Conservation (phyloP, 2,113 vertebrate genomes). For the Diglossa brunneiventris region DNA sequence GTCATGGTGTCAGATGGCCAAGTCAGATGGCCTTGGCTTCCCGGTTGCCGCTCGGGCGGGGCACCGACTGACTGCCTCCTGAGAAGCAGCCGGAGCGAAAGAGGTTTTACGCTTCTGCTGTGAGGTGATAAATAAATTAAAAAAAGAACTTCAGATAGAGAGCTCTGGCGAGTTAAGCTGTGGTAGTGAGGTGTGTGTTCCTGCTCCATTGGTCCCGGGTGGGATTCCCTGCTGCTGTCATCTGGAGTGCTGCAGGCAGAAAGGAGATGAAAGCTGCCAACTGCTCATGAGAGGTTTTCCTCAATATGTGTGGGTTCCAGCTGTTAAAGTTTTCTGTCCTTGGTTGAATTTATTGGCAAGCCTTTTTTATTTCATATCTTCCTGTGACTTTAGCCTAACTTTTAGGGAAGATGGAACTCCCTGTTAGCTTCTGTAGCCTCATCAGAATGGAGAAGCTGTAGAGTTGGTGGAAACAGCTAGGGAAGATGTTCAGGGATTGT, state of each 20-base stretch:
- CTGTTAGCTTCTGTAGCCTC: not conserved
- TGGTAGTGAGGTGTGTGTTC: not conserved
- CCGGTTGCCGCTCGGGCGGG: not conserved
- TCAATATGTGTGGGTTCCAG: not conserved
- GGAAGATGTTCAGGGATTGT: not conserved
- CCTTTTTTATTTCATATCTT: not conserved
- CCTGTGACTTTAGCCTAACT: not conserved
- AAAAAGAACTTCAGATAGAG: not conserved
- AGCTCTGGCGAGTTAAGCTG: not conserved
- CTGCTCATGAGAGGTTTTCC: fast-evolving
- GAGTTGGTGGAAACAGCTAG: not conserved
- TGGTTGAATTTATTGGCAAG: not conserved
- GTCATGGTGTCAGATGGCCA: not conserved
- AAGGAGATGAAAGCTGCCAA: too few relatives aligned
- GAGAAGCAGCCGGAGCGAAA: not conserved
- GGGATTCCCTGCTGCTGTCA: not conserved
- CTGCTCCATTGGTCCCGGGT: too few relatives aligned
- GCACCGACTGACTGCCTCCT: fast-evolving
- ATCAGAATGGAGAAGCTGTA: not conserved
- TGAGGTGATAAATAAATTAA: not conserved
- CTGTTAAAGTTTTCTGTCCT: not conserved
- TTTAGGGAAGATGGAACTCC: not conserved
- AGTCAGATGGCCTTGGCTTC: too few relatives aligned
- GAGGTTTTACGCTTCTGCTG: too few relatives aligned
- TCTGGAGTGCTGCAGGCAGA: not conserved